These are phyloP conservation scores for Siniperca undulata DNA, from an alignment of 2,797 vertebrate species.

Conservation along the genomic window DNA sequence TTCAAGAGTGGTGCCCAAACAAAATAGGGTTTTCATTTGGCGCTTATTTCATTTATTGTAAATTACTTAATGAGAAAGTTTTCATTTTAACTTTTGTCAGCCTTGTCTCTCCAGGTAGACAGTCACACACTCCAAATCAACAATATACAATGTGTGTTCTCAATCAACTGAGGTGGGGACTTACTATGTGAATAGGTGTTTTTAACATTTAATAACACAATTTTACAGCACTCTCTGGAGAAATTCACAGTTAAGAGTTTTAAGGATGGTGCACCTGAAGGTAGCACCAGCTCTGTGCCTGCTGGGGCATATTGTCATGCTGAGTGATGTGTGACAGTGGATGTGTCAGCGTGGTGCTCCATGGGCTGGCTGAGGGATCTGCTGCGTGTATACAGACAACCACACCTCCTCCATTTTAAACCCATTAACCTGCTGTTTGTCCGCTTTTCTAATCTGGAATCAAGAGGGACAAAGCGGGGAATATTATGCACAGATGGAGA, in stretches of 20 bases:
- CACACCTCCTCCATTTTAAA: constrained; percentile 67
- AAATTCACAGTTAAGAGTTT: background rate
- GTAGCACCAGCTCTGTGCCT: constrained; percentile 34
- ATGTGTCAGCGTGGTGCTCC: constrained; percentile 59
- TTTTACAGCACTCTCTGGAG: background rate
- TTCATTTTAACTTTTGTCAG: background rate
- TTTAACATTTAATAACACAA: background rate
- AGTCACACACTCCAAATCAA: background rate
- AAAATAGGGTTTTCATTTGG: constrained; percentile 7
- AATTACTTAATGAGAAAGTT: background rate
- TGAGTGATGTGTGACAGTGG: constrained; percentile 69
- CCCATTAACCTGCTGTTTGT: constrained; percentile 76
- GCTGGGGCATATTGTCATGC: constrained; percentile 62
- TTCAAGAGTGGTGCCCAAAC: constrained; percentile 3
- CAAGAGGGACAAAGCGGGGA: constrained; percentile 61
- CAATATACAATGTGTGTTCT: background rate
- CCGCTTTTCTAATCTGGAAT: constrained; percentile 70
- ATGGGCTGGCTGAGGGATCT: constrained; percentile 29
- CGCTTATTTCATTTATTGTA: background rate
- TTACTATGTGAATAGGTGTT: background rate
- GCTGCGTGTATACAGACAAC: constrained; percentile 43
- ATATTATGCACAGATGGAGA: constrained; percentile 50
- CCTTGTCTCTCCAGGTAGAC: background rate
- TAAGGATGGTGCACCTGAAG: constrained; percentile 38
- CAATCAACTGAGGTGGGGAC: background rate